These are phyloP conservation scores for Hyles euphorbiae DNA, from an alignment of 1,140 invertebrate genomes.

Conservation along the genomic window DNA sequence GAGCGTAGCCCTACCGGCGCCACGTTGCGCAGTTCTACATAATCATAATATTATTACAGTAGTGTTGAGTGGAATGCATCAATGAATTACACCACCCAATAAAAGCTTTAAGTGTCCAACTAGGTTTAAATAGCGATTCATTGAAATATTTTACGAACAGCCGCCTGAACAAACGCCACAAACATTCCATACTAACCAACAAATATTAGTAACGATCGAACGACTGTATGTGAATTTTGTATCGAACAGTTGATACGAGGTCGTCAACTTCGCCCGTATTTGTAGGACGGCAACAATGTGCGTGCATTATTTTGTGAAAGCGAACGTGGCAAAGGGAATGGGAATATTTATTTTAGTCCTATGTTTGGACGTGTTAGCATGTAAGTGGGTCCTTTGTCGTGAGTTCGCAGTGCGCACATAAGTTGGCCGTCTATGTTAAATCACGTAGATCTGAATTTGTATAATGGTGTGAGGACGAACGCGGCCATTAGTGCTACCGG, in stretches of 20 bases:
- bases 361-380: not conserved
- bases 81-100: conserved; percentile 12
- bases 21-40: conserved; percentile 20
- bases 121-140: conserved; percentile 24
- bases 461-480: conserved; percentile 1
- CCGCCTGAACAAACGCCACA: conserved; percentile 54
- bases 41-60: conserved; percentile 15
- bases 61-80: conserved; percentile 2
- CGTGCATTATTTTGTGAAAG: no score
- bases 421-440: conserved; percentile 16
- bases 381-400: not conserved
- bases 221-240: conserved; percentile 9
- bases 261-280: no score
- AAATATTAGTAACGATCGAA: conserved; percentile 18
- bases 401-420: not conserved
- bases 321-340: no score
- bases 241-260: conserved; percentile 7
- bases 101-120: conserved; percentile 33
- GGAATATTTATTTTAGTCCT: not conserved
- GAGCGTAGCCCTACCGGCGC: conserved; percentile 3
- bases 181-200: conserved; percentile 51
- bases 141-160: conserved; percentile 31
- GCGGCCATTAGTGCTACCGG: no score
- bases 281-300: no score
- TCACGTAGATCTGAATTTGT: conserved; percentile 57